Evolutionary conservation across 1,140 invertebrate species (phyloP), one percentile per base, ranked within the genome.

Genomic region (Diorhabda elongata): DNA sequence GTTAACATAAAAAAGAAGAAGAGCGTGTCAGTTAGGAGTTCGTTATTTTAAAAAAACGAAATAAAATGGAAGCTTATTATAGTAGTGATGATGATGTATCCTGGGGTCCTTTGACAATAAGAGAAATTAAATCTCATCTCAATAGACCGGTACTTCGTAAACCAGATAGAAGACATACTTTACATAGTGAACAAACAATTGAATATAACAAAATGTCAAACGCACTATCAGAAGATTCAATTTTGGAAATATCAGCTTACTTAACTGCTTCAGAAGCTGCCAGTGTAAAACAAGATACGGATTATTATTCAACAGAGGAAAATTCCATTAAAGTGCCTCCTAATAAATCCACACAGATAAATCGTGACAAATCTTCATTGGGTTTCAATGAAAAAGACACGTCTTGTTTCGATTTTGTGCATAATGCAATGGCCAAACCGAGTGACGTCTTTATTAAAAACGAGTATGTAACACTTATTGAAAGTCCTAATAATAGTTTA

Each of bases 11-110:
- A 26, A 26, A 26, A 26, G 26, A 52, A 52, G 45, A 52, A 52
- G 45, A 52, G 26, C 26, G 26, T 26, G 26, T 26, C 26, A 52
- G 6, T 52, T 2, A 52, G n/a, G 2, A 4, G 47, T 52, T 52
- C 47, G 47, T 52, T 52, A 52, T 52, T 52, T 52, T 52, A 52
- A 2, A 52, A 52, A 52, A 52, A 52, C 45, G 5, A 52, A 9
- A 52, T 6, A 52, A 5, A 6, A 64, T 64, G 63, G 45, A 64
- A 45, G 44, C 63, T 9, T 64, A 26, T 64, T 64, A 56, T 11
- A n/a, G 42, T 11, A 64, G 63, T 26, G 63, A 64, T 8, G 63
- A 64, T 56, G 63, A 64, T 42, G 52, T 64, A 0, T 44, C 63
- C 6, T 64, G 44, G 45, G 63, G 63, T 6, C 63, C 63, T 5